Evolutionary conservation across 2,113 vertebrate genomes (phyloP).

Genomic region (Diphyllodes magnificus): DNA sequence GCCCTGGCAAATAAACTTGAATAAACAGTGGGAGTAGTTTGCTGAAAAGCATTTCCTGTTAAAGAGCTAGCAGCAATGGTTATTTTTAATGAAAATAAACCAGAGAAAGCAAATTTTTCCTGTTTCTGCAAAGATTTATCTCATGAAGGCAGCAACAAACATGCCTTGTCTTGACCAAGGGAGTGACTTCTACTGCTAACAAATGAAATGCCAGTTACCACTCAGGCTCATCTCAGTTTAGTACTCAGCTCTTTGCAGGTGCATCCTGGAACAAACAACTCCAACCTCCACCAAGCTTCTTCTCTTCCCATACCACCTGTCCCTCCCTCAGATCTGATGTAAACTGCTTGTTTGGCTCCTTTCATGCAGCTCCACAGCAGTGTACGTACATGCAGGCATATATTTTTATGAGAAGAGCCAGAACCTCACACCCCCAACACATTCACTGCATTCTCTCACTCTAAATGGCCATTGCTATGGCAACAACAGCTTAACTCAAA

Average conservation of each 20-base stretch:
- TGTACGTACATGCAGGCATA: background rate
- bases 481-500: constrained; percentile 19
- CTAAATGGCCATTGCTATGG: constrained; percentile 37
- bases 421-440: background rate
- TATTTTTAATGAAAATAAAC: background rate
- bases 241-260: background rate
- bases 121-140: background rate
- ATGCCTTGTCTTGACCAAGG: background rate
- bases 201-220: background rate
- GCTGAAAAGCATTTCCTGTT: background rate
- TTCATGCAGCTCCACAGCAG: background rate
- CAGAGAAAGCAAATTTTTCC: background rate
- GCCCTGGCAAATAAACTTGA: background rate
- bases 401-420: background rate
- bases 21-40: background rate
- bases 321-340: background rate
- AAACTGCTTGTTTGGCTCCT: background rate
- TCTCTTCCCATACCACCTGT: background rate
- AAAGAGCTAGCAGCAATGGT: background rate
- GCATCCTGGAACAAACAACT: background rate
- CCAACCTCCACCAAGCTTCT: background rate
- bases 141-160: background rate
- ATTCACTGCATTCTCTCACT: background rate
- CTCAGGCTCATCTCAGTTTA: background rate
- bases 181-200: background rate